A percentile compares a stretch with the other conserved stretches of the same genome.
phyloP scores from a whole-genome alignment of 2,797 vertebrate genomes.

The Heliangelus exortis region DNA sequence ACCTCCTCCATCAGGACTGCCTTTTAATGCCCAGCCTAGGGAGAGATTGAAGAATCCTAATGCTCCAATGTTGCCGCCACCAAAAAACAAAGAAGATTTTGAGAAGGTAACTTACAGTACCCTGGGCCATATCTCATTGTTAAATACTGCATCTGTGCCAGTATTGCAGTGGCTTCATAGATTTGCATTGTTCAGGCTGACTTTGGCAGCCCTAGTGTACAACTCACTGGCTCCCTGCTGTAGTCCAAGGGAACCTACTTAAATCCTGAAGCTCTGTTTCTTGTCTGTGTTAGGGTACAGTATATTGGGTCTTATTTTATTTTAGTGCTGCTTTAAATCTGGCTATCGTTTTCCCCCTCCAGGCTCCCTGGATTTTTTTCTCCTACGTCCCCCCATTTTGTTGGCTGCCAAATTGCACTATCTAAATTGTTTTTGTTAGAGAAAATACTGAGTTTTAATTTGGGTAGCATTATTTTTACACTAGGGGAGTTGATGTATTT shows the following conservation, averaged over 20 bases:
- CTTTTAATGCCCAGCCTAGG: constrained; percentile 97
- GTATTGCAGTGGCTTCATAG: constrained; percentile 76
- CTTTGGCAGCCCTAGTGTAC: constrained; percentile 72
- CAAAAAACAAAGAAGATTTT: constrained; percentile 99
- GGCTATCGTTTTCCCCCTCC: constrained; percentile 75
- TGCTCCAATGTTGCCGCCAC: constrained; percentile 92
- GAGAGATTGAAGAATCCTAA: constrained; percentile 98
- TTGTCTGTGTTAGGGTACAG: constrained; percentile 7
- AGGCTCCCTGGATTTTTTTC: constrained; percentile 71
- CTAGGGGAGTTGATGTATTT: constrained; percentile 72
- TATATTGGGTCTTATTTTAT: constrained; percentile 26
- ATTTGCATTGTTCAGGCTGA: constrained; percentile 72
- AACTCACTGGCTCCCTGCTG: constrained; percentile 77
- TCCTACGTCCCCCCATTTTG: constrained; percentile 76
- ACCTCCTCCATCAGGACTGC: constrained; percentile 96
- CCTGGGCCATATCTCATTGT: constrained; percentile 75
- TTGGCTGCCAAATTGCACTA: constrained; percentile 77
- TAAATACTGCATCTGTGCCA: constrained; percentile 78
- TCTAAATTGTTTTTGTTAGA: constrained; percentile 74
- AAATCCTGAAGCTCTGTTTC: constrained; percentile 47
- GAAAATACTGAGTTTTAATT: constrained; percentile 71
- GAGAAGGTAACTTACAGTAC: constrained; percentile 95
- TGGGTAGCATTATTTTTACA: constrained; percentile 72
- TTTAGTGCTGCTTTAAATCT: constrained; percentile 70
- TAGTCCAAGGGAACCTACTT: constrained; percentile 73